phyloP scores from a whole-genome alignment of 2,888 invertebrate species.

The Stegana nigrithorax region DNA sequence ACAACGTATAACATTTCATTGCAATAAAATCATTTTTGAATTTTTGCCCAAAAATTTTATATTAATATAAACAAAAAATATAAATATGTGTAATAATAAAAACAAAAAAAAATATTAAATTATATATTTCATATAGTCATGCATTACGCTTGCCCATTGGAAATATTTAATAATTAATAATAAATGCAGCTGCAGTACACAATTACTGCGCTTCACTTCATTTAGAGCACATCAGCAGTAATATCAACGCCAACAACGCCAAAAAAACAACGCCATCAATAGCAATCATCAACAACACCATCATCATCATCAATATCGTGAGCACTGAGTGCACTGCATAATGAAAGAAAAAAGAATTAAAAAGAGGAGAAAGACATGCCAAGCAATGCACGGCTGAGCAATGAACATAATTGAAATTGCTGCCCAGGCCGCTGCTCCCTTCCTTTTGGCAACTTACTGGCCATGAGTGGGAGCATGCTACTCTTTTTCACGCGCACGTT shows the following conservation, averaged over 20 bases:
- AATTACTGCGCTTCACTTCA: conserved; percentile 9
- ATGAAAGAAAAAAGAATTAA: too few relatives aligned
- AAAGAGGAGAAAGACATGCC: background rate
- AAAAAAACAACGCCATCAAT: background rate
- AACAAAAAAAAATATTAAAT: background rate
- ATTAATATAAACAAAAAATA: background rate
- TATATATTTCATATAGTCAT: background rate
- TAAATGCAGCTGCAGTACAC: conserved; percentile 6
- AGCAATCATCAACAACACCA: background rate
- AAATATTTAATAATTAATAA: background rate
- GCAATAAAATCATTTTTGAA: too few relatives aligned
- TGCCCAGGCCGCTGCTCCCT: too few relatives aligned
- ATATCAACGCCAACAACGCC: background rate
- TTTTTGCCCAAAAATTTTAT: too few relatives aligned
- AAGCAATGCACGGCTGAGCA: background rate
- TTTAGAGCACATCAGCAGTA: background rate
- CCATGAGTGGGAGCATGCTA: background rate
- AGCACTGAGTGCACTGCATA: background rate
- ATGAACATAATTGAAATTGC: background rate
- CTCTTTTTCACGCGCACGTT: background rate
- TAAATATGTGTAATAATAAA: background rate
- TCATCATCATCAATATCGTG: background rate
- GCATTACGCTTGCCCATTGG: background rate
- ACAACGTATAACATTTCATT: too few relatives aligned
- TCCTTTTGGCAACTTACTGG: background rate